Percentiles rank a stretch among this genome's conserved stretches.
These are phyloP conservation scores for Trichogramma evanescens DNA, from an alignment of 2,888 invertebrate species.

Conservation along the genomic window DNA sequence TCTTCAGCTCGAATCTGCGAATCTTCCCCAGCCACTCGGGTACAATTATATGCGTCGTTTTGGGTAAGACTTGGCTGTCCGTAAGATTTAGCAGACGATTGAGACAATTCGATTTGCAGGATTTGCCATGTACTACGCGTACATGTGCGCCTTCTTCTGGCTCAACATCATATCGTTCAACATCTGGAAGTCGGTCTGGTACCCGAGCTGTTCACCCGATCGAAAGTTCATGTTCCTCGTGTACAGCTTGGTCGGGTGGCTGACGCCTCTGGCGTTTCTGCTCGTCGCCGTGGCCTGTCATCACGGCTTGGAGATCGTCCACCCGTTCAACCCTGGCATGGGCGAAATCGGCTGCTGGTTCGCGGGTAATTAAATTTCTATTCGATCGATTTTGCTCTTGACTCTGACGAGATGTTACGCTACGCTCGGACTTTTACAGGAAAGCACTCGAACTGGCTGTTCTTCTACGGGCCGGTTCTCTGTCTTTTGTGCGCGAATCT, in stretches of 20 bases:
- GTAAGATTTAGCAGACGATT: neutral
- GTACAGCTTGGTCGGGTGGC: slow-evolving; percentile 59
- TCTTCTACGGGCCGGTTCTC: slow-evolving; percentile 63
- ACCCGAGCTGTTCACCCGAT: slow-evolving; percentile 43
- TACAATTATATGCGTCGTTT: neutral
- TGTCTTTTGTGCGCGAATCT: slow-evolving; percentile 54
- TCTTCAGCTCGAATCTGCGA: slow-evolving; percentile 55
- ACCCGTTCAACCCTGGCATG: slow-evolving; percentile 54
- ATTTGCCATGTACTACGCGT: slow-evolving; percentile 55
- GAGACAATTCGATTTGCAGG: slow-evolving; percentile 43
- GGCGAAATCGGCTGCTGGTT: slow-evolving; percentile 61
- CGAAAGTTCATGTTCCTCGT: slow-evolving; percentile 46
- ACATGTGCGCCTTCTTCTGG: slow-evolving; percentile 68
- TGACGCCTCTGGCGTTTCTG: slow-evolving; percentile 52
- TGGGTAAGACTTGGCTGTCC: neutral
- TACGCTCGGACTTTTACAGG: neutral
- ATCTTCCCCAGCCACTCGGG: slow-evolving; percentile 31
- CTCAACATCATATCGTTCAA: slow-evolving; percentile 63
- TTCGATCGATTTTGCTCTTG: neutral
- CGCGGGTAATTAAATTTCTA: slow-evolving; percentile 46
- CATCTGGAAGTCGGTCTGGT: slow-evolving; percentile 61
- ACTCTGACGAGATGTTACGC: neutral
- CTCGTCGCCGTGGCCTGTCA: slow-evolving; percentile 52
- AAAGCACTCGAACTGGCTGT: slow-evolving; percentile 53
- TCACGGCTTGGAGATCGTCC: slow-evolving; percentile 49